Evolutionary conservation across 1,140 invertebrate species (phyloP).

Genomic region (Drosophila nikananu): DNA sequence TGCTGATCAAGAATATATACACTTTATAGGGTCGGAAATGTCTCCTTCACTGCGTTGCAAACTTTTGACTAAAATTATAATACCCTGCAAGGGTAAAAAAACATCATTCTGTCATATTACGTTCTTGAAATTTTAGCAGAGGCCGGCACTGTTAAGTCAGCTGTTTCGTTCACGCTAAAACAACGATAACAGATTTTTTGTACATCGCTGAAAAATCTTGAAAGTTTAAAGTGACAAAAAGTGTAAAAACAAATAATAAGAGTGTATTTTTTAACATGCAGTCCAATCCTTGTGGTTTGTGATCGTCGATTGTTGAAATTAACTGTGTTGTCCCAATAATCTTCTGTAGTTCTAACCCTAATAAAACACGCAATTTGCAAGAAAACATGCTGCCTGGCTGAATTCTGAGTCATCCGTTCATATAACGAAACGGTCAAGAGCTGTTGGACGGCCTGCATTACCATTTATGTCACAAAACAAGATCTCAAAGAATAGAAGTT

Average conservation of each 20-base stretch:
- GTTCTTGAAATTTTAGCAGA: no score
- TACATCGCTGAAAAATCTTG: no score
- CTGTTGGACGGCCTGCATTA: neutral
- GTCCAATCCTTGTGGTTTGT: neutral
- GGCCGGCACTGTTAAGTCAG: no score
- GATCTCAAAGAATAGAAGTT: neutral
- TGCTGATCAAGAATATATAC: no score
- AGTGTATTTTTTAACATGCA: neutral
- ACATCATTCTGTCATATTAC: no score
- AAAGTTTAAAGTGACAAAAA: no score
- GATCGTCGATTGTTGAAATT: neutral
- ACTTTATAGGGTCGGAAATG: no score
- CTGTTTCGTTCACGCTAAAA: no score
- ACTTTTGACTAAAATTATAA: no score
- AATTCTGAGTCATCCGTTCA: neutral
- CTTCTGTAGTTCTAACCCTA: neutral
- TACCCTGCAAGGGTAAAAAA: no score
- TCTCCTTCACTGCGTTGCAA: no score
- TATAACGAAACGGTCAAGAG: neutral
- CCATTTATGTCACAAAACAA: neutral
- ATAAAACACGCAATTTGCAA: neutral
- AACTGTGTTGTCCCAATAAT: slow-evolving; percentile 1
- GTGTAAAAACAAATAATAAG: neutral
- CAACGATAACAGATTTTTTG: no score
- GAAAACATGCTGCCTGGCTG: neutral